Conservation (phyloP, 2,888 invertebrate genomes). For the Anoncus sp. region DNA sequence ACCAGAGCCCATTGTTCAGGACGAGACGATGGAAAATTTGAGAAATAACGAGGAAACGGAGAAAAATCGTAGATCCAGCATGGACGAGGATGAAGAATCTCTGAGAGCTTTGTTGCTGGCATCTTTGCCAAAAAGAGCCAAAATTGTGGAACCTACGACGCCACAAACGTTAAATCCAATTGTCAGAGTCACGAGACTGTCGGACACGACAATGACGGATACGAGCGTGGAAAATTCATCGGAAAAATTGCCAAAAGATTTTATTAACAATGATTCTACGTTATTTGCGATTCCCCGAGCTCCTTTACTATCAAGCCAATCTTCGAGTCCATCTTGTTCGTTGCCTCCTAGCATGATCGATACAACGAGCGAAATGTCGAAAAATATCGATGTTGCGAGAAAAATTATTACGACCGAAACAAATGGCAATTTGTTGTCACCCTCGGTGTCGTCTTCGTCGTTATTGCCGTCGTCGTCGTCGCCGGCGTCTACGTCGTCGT, state of each 20-base stretch:
- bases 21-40: background rate
- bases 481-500: too few relatives aligned
- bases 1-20: background rate
- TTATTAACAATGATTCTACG: constrained; percentile 1
- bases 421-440: constrained; percentile 10
- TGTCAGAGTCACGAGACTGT: background rate
- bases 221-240: constrained; percentile 24
- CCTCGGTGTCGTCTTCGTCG: background rate
- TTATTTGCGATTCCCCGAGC: constrained; percentile 42
- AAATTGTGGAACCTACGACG: constrained; percentile 32
- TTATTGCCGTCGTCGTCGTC: background rate
- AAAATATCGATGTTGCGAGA: background rate
- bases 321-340: constrained; percentile 10
- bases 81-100: constrained; percentile 81
- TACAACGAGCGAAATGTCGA: background rate
- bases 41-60: constrained; percentile 30
- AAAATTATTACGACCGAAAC: constrained; percentile 24
- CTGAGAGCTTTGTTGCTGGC: constrained; percentile 78
- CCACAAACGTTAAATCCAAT: constrained; percentile 32
- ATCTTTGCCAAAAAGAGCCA: constrained; percentile 75
- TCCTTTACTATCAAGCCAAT: constrained; percentile 8
- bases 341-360: background rate
- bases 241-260: constrained; percentile 10
- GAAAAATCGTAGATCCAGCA: constrained; percentile 72
- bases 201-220: constrained; percentile 20